Percentiles rank a stretch among this genome's conserved stretches.
Conservation (phyloP, 2,113 vertebrate genomes). For the Notarius lentiginosus region DNA sequence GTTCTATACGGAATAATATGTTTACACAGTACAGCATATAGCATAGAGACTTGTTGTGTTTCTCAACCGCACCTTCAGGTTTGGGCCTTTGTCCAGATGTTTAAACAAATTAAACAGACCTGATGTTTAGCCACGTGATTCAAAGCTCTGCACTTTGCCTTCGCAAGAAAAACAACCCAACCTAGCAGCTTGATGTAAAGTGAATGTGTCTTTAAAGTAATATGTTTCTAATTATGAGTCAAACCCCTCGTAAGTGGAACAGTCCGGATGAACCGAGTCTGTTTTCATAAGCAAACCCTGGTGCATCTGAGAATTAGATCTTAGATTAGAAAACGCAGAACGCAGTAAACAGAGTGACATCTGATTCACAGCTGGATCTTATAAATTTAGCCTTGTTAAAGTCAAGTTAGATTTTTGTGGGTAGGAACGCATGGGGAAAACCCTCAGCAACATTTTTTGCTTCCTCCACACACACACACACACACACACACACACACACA, state of each 20-base stretch:
- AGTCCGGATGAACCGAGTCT: neutral
- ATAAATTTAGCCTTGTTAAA: conserved; percentile 7
- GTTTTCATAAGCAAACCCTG: conserved; percentile 7
- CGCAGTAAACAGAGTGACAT: neutral
- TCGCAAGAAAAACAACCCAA: neutral
- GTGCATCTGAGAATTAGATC: neutral
- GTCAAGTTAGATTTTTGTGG: neutral
- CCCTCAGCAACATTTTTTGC: neutral
- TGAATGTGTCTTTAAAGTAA: neutral
- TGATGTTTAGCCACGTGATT: neutral
- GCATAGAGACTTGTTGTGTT: neutral
- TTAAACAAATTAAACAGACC: conserved; percentile 20
- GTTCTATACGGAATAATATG: neutral
- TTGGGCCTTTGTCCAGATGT: neutral
- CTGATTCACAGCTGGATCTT: neutral
- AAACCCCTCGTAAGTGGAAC: neutral
- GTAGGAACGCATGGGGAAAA: neutral
- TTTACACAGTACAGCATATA: neutral
- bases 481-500: too few relatives aligned
- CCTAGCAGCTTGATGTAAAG: neutral
- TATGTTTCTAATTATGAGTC: conserved; percentile 26
- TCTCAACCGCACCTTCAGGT: neutral
- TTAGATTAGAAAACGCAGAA: conserved; percentile 9
- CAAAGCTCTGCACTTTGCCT: neutral
- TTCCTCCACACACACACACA: neutral